Evolutionary conservation across 2,797 vertebrate species (phyloP), one percentile per base, ranked within the genome.

Genomic region (Myotis planiceps): DNA sequence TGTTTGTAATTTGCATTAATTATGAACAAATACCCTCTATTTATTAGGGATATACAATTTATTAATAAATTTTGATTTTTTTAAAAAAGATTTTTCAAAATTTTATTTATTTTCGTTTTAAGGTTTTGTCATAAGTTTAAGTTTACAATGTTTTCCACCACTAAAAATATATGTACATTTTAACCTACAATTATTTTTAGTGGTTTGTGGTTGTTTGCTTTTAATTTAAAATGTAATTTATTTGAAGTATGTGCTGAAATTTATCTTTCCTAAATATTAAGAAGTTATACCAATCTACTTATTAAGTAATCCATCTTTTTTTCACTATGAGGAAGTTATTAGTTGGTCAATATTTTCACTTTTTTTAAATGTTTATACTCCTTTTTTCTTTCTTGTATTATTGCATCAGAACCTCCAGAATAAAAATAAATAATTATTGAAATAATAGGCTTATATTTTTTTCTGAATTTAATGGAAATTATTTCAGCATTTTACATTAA

Each of bases 391-490:
- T 68, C 65, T 58, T 66, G 14, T 58, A 5, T 78, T 65, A 58
- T 81, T 88, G 60, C 6, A 27, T 49, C 32, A 75, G n/a, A 82
- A 75, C 9, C 10, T 81, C 21, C 23, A 82, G 25, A 92, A 89
- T 47, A 90, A n/a, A 94, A 92, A 81, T 60, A 63, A 88, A 53
- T 83, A 89, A 82, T 90, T 65, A 76, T 42, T 76, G 9, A 76
- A 72, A 83, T 39, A 47, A 23, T 51, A 72, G 69, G 2, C 18
- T 55, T 85, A 32, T 55, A 39, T 74, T 63, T 1, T 1, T 76
- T 76, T 86, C 7, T 25, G 14, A 55, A 92, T 76, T 81, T 25
- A 80, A 82, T 65, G 14, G 27, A 90, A 86, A 86, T n/a, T 2
- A 90, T 65, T 75, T 9, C 13, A 76, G 4, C 19, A 42, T 81